These are phyloP conservation scores for Lutjanus argentimaculatus DNA, from an alignment of 2,797 vertebrate genomes.

Conservation along the genomic window DNA sequence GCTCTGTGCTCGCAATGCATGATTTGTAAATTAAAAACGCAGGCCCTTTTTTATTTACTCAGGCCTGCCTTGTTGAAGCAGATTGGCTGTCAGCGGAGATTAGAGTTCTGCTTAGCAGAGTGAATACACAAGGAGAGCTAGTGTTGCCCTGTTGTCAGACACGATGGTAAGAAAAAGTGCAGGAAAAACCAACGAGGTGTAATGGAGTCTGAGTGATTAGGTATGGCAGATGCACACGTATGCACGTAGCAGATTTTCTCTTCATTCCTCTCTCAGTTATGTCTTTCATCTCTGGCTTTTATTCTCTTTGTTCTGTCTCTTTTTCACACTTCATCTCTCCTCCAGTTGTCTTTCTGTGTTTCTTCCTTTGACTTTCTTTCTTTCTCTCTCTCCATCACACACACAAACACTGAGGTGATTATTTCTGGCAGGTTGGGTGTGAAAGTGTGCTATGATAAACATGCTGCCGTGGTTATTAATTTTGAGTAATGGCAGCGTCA, in stretches of 20 bases:
- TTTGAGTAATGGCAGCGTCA: conserved; percentile 88
- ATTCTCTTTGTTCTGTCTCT: conserved; percentile 53
- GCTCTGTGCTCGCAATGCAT: conserved; percentile 23
- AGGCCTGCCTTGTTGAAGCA: conserved; percentile 60
- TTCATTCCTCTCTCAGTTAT: conserved; percentile 46
- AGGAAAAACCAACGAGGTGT: conserved; percentile 73
- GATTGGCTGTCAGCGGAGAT: conserved; percentile 74
- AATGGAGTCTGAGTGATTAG: conserved; percentile 70
- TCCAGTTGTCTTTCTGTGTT: conserved; percentile 51
- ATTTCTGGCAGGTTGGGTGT: conserved; percentile 91
- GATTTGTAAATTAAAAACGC: conserved; percentile 68
- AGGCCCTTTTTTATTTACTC: conserved; percentile 60
- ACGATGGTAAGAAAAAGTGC: conserved; percentile 83
- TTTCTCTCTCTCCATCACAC: conserved; percentile 46
- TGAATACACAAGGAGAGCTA: conserved; percentile 63
- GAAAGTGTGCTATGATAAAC: conserved; percentile 90
- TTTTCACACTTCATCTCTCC: conserved; percentile 62
- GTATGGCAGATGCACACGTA: conserved; percentile 60
- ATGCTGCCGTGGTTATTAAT: conserved; percentile 90
- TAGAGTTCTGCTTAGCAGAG: conserved; percentile 74
- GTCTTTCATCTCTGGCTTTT: conserved; percentile 49
- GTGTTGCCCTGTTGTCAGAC: conserved; percentile 85
- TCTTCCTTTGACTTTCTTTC: conserved; percentile 32
- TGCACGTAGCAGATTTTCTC: conserved; percentile 50
- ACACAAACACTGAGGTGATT: conserved; percentile 84